These are phyloP conservation scores for Platysternon megacephalum DNA, from an alignment of 2,113 vertebrate genomes.

Conservation along the genomic window DNA sequence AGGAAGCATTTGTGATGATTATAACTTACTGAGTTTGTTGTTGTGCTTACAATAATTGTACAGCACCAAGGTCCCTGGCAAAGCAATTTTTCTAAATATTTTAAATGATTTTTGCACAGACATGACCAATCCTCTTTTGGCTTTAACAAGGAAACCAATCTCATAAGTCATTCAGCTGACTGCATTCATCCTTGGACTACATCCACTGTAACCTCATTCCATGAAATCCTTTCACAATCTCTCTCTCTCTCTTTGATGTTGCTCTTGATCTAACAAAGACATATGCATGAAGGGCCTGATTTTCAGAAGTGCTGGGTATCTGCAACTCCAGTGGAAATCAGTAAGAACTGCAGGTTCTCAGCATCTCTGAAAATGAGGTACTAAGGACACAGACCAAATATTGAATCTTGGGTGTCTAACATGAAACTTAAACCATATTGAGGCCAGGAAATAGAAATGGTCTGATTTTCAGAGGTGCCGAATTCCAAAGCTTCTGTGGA, in stretches of 20 bases:
- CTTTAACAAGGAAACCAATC: not conserved
- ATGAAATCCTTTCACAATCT: rapidly evolving
- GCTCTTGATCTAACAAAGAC: rapidly evolving
- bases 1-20: not conserved
- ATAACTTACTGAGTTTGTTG: not conserved
- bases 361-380: not conserved
- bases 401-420: not conserved
- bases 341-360: too few relatives aligned
- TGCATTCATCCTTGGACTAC: rapidly evolving
- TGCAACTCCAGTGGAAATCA: not conserved
- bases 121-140: not conserved
- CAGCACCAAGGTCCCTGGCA: not conserved
- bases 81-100: not conserved
- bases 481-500: not conserved
- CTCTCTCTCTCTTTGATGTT: rapidly evolving
- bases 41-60: not conserved
- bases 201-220: not conserved
- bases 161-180: not conserved
- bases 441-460: not conserved
- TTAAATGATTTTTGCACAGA: not conserved
- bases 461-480: not conserved
- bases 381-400: not conserved
- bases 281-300: not conserved
- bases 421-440: not conserved
- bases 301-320: not conserved